Base-by-base conservation (phyloP, 2,113 vertebrate genomes). In the Nanorana parkeri region DNA sequence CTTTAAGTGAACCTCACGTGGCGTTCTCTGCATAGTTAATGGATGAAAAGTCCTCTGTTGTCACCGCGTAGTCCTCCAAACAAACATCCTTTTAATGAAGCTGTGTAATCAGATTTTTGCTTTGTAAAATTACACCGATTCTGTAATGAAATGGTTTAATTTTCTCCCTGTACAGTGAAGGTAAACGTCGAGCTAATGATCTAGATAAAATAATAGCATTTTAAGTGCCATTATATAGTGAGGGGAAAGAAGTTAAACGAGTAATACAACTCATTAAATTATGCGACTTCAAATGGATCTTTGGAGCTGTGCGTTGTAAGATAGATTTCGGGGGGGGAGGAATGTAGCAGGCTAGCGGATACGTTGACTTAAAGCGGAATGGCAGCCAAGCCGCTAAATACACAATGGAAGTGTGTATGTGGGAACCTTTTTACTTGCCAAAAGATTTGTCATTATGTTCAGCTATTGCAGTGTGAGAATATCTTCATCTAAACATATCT, bases 121-220 rank as follows among this genome's bases (percentile, higher is more conserved):
- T 17, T 17, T 8, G 60, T 77, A 77, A 77, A 77, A 64, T 77
- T 52, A 20, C 58, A 6, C 6, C 2, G 36, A 64, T 47, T 64
- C 52, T 64, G 26, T 63, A 51, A 26, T 77, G 21, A 24, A 52
- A 41, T 5, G 20, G 15, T 23, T 51, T 65, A 24, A 15, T 77
- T 29, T 77, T 24, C 28, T 61, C 58, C n/a, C 72, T 15, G 29
- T 36, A 41, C 36, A 23, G n/a, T 19, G 21, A 41, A 77, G 75
- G 75, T 77, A 66, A 77, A 77, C 17, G 24, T 26, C 61, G 75
- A 77, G 41, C 61, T 77, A 77, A 77, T 77, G 75, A 65, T 64
- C 75, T 65, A 52, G 51, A 77, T 65, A 66, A 64, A 65, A 64
- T 77, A 77, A 77, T 65, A 51, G 36, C 36, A 54, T 28, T 54